Evolutionary conservation across 2,113 vertebrate genomes (phyloP), one percentile per base, ranked within the genome.

Genomic region (Sinocyclocheilus anophthalmus): DNA sequence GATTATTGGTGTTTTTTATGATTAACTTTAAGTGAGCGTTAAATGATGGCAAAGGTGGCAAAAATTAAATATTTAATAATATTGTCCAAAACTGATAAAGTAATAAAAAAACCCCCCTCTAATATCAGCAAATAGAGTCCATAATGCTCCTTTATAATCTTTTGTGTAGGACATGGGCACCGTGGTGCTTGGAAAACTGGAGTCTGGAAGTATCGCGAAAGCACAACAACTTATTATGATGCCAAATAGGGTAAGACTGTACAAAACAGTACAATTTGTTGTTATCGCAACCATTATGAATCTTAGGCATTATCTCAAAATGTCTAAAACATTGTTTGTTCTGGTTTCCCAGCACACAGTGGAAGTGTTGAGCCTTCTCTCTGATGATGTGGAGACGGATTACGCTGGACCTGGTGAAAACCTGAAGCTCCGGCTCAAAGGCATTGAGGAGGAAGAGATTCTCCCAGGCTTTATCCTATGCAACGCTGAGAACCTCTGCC

Each of bases 381-480:
- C 97, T 3, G 98, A 99, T 86, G 98, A 99, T 33, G 96, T 99
- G 92, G 98, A 99, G 95, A 99, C 98, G 0, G 98, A 99, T n/a
- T 95, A 97, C 45, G 98, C 97, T 48, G 87, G 90, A 76, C 97
- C 98, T 12, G 98, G 98, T 83, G 98, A 99, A 96, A 99, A 99
- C 93, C 95, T 99, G 67, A 99, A 99, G 93, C 94, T 99, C 88
- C 93, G 98, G 89, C 96, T 99, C 91, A 99, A 99, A 92, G 98
- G 98, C 92, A 99, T 99, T 63, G 98, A 99, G 95, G 98, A 99
- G 75, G 98, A 99, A 53, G 98, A 99, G 92, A 99, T 99, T 84
- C 97, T 99, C 55, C 98, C 98, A 20, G 98, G 98, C 80, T 99
- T 99, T 91, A 99, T 99, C 91, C 97, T 99, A 85, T 99, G 98